These are phyloP conservation scores for Apostichopus parvimensis DNA, from an alignment of 35 echinoderm and acorn worm species.

Conservation along the genomic window DNA sequence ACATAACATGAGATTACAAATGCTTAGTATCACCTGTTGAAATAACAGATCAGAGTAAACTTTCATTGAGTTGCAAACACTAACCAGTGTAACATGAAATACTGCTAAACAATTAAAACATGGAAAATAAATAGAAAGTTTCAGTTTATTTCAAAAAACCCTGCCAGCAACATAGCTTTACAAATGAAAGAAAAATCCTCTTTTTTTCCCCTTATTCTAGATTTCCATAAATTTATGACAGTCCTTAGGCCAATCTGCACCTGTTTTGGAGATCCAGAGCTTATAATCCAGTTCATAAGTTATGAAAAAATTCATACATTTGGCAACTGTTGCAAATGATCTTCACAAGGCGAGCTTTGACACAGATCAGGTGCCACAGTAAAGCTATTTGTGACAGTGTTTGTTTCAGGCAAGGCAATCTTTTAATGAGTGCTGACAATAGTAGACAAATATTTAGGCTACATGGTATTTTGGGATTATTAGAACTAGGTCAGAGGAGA, in stretches of 20 bases:
- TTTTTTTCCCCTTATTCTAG: background rate
- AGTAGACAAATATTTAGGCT: constrained; percentile 58
- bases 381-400: constrained; percentile 27
- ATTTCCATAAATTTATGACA: background rate
- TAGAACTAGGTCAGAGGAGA: constrained; percentile 48
- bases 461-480: constrained; percentile 48
- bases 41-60: no score
- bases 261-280: background rate
- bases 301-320: background rate
- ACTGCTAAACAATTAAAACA: no score
- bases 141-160: no score
- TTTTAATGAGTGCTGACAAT: constrained; percentile 44
- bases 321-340: constrained; percentile 24
- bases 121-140: no score
- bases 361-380: constrained; percentile 39
- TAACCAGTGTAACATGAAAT: no score
- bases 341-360: no score
- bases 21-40: no score
- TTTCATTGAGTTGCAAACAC: no score
- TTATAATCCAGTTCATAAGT: background rate
- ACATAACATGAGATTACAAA: no score
- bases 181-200: no score
- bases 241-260: background rate
- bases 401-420: constrained; percentile 24
- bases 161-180: no score